Evolutionary conservation across 2,113 vertebrate species (phyloP).

Genomic region (Chionis minor): DNA sequence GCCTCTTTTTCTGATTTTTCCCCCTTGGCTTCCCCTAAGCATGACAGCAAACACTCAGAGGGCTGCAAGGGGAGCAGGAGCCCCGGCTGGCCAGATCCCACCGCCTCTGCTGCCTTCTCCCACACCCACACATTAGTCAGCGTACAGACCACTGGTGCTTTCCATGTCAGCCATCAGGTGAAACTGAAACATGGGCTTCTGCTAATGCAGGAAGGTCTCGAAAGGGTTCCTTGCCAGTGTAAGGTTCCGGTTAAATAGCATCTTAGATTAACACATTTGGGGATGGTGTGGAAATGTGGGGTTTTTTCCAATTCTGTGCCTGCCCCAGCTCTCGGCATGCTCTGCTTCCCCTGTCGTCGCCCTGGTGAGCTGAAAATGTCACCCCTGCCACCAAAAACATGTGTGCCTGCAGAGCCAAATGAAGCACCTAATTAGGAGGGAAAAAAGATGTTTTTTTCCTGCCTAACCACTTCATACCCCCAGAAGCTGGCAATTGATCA

Average conservation of each 20-base stretch:
- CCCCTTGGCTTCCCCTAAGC: neutral
- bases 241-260: neutral
- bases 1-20: neutral
- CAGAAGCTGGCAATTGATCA: neutral
- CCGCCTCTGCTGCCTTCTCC: neutral
- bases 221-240: too few species aligned
- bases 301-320: accelerated
- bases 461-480: neutral
- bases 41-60: neutral
- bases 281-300: neutral
- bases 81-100: neutral
- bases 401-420: neutral
- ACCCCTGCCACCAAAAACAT: neutral
- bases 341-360: neutral
- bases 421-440: conserved; percentile 29
- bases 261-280: neutral
- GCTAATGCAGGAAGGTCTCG: neutral
- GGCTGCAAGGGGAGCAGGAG: neutral
- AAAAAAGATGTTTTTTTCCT: neutral
- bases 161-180: neutral
- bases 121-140: accelerated
- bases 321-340: neutral
- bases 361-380: neutral
- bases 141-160: neutral
- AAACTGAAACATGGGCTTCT: accelerated